phyloP scores from a whole-genome alignment of 2,797 vertebrate genomes.

The Enteromius trimaculatus region DNA sequence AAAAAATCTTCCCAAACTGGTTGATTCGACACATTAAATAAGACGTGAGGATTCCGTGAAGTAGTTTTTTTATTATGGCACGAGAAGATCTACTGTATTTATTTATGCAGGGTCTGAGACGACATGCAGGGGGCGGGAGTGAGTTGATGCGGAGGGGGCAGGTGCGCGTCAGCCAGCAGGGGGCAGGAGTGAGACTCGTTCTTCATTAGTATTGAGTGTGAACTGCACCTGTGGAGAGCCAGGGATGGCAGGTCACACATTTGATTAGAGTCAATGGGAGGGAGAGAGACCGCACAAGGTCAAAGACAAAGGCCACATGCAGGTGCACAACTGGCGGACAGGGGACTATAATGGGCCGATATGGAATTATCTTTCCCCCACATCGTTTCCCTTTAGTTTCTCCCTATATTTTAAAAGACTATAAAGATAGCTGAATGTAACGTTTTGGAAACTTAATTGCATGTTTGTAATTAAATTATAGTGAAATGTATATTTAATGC shows the following conservation, averaged over 20 bases:
- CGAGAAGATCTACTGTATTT: neutral
- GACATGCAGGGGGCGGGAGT: slow-evolving; percentile 19
- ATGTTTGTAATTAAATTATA: neutral
- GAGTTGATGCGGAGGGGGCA: slow-evolving; percentile 19
- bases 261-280: slow-evolving; percentile 54
- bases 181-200: slow-evolving; percentile 12
- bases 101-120: neutral
- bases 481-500: neutral
- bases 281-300: slow-evolving; percentile 53
- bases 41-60: neutral
- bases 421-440: neutral
- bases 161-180: slow-evolving; percentile 10
- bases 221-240: slow-evolving; percentile 44
- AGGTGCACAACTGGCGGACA: neutral
- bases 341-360: neutral
- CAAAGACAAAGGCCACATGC: slow-evolving; percentile 20
- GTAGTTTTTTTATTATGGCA: neutral
- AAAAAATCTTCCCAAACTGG: neutral
- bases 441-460: neutral
- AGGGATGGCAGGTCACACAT: slow-evolving; percentile 53
- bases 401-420: neutral
- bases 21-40: neutral
- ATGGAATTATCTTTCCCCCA: neutral
- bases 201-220: slow-evolving; percentile 42
- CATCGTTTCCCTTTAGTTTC: neutral